Evolutionary conservation across 2,113 vertebrate genomes (phyloP).

Genomic region (Platycercus adscitus): DNA sequence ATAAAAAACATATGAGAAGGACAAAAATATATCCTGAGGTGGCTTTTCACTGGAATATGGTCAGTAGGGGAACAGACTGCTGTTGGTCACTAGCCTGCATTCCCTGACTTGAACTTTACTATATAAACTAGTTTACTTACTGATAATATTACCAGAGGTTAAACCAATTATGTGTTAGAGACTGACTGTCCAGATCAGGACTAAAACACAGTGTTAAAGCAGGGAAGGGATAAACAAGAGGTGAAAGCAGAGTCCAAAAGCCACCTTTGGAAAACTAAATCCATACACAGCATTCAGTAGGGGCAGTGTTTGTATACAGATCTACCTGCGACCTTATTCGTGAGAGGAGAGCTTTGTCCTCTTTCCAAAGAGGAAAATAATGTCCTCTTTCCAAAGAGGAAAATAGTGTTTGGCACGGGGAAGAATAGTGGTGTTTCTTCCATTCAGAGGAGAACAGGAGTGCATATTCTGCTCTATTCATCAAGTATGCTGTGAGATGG

Average conservation of each 20-base stretch:
- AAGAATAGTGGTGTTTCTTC: neutral
- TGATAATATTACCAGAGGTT: neutral
- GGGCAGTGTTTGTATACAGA: neutral
- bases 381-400: neutral
- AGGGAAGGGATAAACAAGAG: neutral
- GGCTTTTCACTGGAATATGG: neutral
- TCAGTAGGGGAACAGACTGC: neutral
- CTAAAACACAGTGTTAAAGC: neutral
- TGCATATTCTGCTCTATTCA: neutral
- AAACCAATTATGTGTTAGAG: neutral
- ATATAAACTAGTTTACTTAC: neutral
- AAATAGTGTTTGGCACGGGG: neutral
- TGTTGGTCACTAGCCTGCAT: neutral
- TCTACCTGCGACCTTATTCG: neutral
- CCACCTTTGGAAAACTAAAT: neutral
- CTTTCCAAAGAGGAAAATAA: neutral
- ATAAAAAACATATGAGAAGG: neutral
- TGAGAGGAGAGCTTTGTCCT: neutral
- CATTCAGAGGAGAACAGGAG: neutral
- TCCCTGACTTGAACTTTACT: neutral
- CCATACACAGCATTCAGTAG: neutral
- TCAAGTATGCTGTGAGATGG: neutral
- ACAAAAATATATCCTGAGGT: neutral
- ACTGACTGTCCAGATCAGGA: neutral
- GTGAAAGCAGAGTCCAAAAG: neutral